Percentiles rank a stretch among this genome's conserved stretches.
These are phyloP conservation scores for Girardia tigrina DNA, from an alignment of 2,888 invertebrate species.

Conservation along the genomic window DNA sequence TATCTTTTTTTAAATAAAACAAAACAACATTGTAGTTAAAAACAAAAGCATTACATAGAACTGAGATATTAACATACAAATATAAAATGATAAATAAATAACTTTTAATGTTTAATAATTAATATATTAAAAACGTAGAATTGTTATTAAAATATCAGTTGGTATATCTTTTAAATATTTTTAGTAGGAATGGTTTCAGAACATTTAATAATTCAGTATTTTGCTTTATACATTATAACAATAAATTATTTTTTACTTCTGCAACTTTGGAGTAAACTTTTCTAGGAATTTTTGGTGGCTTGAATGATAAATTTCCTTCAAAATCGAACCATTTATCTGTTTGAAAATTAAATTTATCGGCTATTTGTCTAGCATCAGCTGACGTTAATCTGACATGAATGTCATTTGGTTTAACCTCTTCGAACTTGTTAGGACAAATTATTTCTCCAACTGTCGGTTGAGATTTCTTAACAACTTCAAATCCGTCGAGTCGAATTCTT, in stretches of 20 bases:
- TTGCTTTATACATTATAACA: too few species aligned
- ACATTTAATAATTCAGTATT: too few species aligned
- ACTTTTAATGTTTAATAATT: too few species aligned
- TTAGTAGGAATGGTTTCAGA: too few species aligned
- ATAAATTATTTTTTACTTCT: neutral
- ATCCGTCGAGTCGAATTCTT: neutral
- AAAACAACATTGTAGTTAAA: too few species aligned
- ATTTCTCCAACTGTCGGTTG: neutral
- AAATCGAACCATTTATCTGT: slow-evolving; percentile 32
- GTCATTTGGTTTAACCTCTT: neutral
- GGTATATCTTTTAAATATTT: too few species aligned
- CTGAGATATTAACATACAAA: too few species aligned
- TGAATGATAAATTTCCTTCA: neutral
- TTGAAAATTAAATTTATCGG: slow-evolving; percentile 28
- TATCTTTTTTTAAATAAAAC: too few species aligned
- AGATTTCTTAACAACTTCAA: neutral
- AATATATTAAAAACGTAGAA: too few species aligned
- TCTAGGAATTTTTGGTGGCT: neutral
- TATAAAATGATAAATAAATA: too few species aligned
- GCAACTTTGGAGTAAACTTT: neutral
- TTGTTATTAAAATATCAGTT: too few species aligned
- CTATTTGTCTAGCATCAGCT: slow-evolving; percentile 4
- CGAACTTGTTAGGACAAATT: neutral
- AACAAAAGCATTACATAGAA: too few species aligned
- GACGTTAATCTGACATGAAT: neutral